Base-by-base conservation (phyloP, 2,888 invertebrate genomes). In the Archips crataeganus region DNA sequence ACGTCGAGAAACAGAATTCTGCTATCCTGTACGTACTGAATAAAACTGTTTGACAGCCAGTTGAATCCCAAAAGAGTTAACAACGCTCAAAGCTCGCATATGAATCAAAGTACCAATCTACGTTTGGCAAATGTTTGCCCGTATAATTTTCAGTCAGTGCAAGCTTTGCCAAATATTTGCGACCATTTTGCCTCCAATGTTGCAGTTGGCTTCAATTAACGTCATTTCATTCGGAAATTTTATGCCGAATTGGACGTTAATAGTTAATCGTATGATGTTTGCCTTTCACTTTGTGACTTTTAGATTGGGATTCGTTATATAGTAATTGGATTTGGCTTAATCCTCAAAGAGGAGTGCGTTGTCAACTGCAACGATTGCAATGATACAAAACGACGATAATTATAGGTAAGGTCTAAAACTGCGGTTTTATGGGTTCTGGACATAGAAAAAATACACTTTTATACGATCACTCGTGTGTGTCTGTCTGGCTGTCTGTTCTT, bases 141-240 rank as follows among this genome's bases (percentile, higher is more conserved):
- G 1, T 10, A 32, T 10, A 10, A 51, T 51, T 51, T 51, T n/a
- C 51, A 51, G 23, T 23, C 23, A 0, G 51, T 15, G 51, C 15
- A 15, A 11, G 47, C 47, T 51, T 51, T 3, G 6, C n/a, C 54
- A 15, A 54, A 54, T 60, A 13, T 60, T 60, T 60, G 32, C 36
- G 59, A 11, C 10, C 57, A 32, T 39, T 45, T 45, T 45, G 45
- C 45, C 8, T 5, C 32, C 57, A 32, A 32, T 32, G 51, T 57
- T 57, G 60, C 60, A 36, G 34, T 60, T 39, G 60, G 39, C 39
- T 39, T 60, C 60, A 60, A 60, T 60, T 39, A 60, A 60, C 34
- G 39, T 60, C 60, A 13, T 0, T 60, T 36, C 39, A 6, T n/a
- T 13, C 60, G 60, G 34, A 60, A 60, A 60, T 39, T 39, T 36